These are phyloP conservation scores for Muricea muricata DNA, from an alignment of 92 coral and sea anemone species.

Conservation along the genomic window DNA sequence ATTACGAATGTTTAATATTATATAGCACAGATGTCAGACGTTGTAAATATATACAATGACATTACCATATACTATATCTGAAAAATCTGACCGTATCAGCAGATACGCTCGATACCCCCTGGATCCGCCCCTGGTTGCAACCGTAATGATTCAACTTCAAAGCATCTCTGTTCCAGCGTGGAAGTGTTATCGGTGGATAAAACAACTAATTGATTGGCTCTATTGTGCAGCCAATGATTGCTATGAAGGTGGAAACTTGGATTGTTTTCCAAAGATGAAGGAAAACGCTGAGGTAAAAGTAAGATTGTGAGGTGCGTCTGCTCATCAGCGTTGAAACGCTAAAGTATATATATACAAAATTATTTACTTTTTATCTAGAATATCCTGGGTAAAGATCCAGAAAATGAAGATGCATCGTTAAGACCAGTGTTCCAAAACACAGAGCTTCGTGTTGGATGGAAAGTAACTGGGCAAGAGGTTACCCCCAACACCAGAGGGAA, in stretches of 20 bases:
- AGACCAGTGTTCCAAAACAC: neutral
- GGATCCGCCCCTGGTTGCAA: no score
- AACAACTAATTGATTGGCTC: neutral
- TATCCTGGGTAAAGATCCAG: neutral
- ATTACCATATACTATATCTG: no score
- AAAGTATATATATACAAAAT: neutral
- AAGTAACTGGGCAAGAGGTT: neutral
- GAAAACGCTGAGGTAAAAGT: neutral
- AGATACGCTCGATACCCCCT: no score
- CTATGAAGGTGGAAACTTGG: neutral
- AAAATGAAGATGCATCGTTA: neutral
- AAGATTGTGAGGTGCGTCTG: neutral
- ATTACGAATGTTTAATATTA: no score
- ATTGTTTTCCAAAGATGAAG: neutral
- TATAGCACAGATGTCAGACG: no score
- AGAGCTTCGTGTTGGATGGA: neutral
- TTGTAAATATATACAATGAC: no score
- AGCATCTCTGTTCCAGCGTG: neutral
- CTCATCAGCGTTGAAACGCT: neutral
- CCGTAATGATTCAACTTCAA: neutral
- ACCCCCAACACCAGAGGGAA: neutral
- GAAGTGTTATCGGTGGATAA: neutral
- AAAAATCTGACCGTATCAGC: no score
- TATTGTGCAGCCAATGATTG: neutral
- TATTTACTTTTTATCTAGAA: neutral